phyloP scores from a whole-genome alignment of 2,113 vertebrate species.

The Shinisaurus crocodilurus region DNA sequence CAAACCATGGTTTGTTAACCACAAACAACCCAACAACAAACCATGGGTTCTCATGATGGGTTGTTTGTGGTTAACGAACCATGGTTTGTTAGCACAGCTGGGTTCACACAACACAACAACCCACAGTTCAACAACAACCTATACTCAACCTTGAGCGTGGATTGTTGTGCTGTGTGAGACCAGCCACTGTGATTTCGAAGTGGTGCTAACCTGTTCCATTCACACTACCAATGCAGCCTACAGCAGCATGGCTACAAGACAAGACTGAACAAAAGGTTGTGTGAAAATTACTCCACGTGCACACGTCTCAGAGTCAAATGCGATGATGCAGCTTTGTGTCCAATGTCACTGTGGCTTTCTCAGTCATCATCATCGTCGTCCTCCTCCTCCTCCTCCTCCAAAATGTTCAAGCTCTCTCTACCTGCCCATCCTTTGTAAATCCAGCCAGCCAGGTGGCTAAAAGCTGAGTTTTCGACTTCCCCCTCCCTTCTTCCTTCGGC shows the following conservation, averaged over 20 bases:
- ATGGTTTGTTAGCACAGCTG: too few species aligned
- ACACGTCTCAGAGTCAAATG: neutral
- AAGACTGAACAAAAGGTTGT: neutral
- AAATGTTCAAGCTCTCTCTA: neutral
- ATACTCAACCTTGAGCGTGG: too few species aligned
- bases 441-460: conserved; percentile 9
- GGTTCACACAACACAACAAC: too few species aligned
- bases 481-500: neutral
- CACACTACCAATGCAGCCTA: neutral
- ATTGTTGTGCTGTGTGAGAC: too few species aligned
- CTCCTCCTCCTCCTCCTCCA: neutral
- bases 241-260: neutral
- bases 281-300: too few species aligned
- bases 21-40: too few species aligned
- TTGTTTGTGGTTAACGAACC: too few species aligned
- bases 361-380: neutral
- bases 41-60: too few species aligned
- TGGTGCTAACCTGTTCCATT: neutral
- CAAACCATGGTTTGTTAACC: too few species aligned
- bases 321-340: neutral
- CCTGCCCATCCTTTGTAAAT: conserved; percentile 16
- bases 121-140: too few species aligned
- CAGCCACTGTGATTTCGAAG: neutral
- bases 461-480: neutral
- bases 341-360: neutral